Base-by-base conservation (phyloP, 2,888 invertebrate genomes). In the Meteorus colon region DNA sequence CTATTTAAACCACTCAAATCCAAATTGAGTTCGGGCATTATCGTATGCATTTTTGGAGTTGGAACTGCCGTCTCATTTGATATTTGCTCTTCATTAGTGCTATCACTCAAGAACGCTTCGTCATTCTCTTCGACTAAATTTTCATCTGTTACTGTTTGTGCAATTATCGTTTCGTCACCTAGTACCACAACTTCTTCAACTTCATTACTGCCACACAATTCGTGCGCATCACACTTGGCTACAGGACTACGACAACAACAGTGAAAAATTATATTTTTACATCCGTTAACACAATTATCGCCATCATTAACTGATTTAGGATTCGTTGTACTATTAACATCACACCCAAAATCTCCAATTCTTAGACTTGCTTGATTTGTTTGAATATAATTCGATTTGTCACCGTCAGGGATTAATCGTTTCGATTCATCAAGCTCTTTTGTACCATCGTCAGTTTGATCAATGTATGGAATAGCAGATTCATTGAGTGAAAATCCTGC, bases 1-100 rank as follows among this genome's bases (percentile, higher is more conserved):
- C 87, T 87, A 45, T 86, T 86, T 37, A 90, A 69, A 2, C 87
- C 88, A 55, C 88, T 89, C 16, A 90, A 79, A 80, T 90, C 90
- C 2, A 90, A 82, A 81, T 88, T 89, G 16, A 90, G 73, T 68
- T 88, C 88, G 0, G 88, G 86, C 84, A 88, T 86, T 16, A 81
- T 81, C 0, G 82, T 76, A 16, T 84, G 81, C 48, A 79, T 75
- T 41, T 82, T 84, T 5, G 78, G 81, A 0, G 81, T 79, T 0
- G 78, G 71, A 4, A 79, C 10, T 34, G 0, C 19, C 14, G 34
- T 75, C 59, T 66, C 72, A 55, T 34, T 72, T 51, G 31, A 34
- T 51, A 24, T 62, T 59, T 37, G 45, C 51, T 62, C 37, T 66
- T 55, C 77, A 31, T 74, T 70, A 10, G 73, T 75, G 62, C 75